These are phyloP conservation scores for Hyposoter didymator DNA, from an alignment of 2,888 invertebrate species.

Conservation along the genomic window DNA sequence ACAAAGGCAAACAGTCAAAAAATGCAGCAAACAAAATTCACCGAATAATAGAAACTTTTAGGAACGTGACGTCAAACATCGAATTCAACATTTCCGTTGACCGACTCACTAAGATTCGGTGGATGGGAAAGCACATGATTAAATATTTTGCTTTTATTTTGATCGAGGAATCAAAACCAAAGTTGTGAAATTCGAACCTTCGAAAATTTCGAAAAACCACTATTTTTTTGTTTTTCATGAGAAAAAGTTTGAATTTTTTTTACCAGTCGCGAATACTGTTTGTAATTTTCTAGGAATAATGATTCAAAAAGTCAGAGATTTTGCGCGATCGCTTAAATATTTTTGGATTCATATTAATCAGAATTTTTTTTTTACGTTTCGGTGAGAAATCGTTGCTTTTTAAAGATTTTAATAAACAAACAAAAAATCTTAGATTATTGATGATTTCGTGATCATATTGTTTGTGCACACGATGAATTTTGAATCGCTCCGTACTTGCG, in stretches of 20 bases:
- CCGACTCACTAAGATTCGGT: not conserved
- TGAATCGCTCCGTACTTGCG: conserved; percentile 1
- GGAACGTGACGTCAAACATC: not conserved
- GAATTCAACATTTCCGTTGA: not conserved
- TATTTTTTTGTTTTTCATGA: not conserved
- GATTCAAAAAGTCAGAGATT: not conserved
- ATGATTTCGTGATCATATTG: not conserved
- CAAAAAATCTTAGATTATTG: not conserved
- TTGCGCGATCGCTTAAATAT: not conserved
- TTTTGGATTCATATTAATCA: not conserved
- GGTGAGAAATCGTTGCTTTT: not conserved
- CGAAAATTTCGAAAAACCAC: not conserved
- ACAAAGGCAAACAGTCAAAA: not conserved
- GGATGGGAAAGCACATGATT: not conserved
- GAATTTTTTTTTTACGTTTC: not conserved
- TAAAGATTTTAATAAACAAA: not conserved
- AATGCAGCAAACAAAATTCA: not conserved
- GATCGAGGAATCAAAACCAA: no score
- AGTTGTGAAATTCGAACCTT: no score
- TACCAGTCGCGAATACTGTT: not conserved
- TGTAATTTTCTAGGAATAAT: not conserved
- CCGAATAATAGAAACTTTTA: not conserved
- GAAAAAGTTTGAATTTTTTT: not conserved
- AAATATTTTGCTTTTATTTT: no score
- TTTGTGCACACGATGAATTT: not conserved